Conservation (phyloP, 2,797 vertebrate genomes). For the Lophotriccus pileatus region DNA sequence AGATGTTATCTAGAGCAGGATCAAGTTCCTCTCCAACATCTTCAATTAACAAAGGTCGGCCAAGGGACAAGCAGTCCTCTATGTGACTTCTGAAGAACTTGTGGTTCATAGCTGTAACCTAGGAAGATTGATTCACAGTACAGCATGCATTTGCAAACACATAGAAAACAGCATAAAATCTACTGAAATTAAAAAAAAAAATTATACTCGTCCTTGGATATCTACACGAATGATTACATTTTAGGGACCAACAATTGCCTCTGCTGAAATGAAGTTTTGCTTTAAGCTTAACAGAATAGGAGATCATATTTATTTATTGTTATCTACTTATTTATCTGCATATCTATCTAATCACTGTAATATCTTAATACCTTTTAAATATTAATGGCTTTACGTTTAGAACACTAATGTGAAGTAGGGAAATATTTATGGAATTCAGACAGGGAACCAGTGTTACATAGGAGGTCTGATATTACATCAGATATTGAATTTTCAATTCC, state of each 20-base stretch:
- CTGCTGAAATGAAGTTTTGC: neutral
- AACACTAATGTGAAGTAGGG: neutral
- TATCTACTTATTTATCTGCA: neutral
- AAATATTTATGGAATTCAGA: neutral
- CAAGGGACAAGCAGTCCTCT: conserved; percentile 83
- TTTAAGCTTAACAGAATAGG: neutral
- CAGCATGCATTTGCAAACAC: neutral
- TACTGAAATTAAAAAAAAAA: neutral
- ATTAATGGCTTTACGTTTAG: neutral
- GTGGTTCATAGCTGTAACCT: conserved; percentile 85
- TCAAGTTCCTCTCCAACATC: conserved; percentile 86
- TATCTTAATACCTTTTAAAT: neutral
- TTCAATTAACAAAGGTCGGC: conserved; percentile 83
- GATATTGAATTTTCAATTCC: neutral
- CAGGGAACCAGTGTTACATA: neutral
- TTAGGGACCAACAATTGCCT: neutral
- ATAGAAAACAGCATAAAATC: neutral
- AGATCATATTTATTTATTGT: neutral
- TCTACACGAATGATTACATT: neutral
- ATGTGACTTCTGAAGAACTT: conserved; percentile 84
- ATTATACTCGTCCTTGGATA: neutral
- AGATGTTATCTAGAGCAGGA: conserved; percentile 83
- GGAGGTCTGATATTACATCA: neutral
- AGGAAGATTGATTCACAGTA: neutral
- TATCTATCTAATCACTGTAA: neutral